phyloP scores from a whole-genome alignment of 2,888 invertebrate genomes.

The Molanna angustata region DNA sequence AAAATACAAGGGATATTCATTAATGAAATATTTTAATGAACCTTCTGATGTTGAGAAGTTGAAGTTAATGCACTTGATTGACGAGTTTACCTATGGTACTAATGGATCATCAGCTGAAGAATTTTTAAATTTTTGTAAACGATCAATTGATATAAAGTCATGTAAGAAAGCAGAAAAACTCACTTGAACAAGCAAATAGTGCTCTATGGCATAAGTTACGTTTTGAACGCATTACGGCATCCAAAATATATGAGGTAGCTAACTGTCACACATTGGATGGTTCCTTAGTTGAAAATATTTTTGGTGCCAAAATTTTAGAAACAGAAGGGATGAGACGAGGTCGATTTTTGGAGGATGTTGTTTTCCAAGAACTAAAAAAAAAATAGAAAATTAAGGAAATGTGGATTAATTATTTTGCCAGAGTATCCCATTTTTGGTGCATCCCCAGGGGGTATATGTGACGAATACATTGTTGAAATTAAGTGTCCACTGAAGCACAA shows the following conservation, averaged over 20 bases:
- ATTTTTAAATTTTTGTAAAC: too few relatives aligned
- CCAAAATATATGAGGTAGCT: constrained; percentile 6
- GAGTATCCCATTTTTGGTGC: constrained; percentile 1
- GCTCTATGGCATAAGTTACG: background rate
- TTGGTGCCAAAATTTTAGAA: background rate
- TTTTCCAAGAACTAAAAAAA: background rate
- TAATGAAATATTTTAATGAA: background rate
- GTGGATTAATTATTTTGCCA: background rate
- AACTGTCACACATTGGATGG: constrained; percentile 3
- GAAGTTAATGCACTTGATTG: background rate
- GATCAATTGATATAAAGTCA: too few relatives aligned
- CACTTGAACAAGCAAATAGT: background rate
- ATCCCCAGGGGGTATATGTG: background rate
- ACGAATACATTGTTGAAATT: background rate
- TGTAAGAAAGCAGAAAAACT: too few relatives aligned
- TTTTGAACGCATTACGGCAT: constrained; percentile 2
- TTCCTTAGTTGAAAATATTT: background rate
- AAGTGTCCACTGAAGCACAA: background rate
- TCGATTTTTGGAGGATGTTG: background rate
- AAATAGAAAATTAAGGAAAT: background rate
- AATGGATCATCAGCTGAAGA: background rate
- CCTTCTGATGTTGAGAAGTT: background rate
- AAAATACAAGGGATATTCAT: background rate
- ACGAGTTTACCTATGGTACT: background rate
- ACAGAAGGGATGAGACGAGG: background rate